A percentile compares a stretch with the other conserved stretches of the same genome.
phyloP scores from a whole-genome alignment of 2,113 vertebrate genomes.

The Corvus cornix region DNA sequence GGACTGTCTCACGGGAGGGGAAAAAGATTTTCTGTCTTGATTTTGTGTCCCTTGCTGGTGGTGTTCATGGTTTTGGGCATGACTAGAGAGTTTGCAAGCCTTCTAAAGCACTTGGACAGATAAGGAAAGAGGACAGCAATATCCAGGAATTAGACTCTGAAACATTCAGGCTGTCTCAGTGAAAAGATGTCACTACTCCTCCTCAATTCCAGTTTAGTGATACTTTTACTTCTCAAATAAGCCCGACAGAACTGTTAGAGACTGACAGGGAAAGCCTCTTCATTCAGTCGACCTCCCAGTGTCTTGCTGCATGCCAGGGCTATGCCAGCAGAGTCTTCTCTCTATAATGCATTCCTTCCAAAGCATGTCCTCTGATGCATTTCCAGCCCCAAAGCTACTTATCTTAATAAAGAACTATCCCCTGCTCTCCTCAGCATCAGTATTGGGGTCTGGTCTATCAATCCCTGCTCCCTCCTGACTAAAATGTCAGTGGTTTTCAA shows the following conservation, averaged over 20 bases:
- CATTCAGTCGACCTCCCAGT: neutral
- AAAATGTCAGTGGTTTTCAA: neutral
- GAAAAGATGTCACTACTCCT: neutral
- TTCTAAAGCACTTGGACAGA: neutral
- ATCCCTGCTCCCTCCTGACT: neutral
- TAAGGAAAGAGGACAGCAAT: neutral
- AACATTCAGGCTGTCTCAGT: neutral
- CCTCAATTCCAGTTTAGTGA: neutral
- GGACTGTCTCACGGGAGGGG: neutral
- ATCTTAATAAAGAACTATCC: neutral
- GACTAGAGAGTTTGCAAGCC: neutral
- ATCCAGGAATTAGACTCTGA: neutral
- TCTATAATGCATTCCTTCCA: neutral
- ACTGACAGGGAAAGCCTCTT: neutral
- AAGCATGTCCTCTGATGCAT: neutral
- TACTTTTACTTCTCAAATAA: neutral
- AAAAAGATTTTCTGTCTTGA: neutral
- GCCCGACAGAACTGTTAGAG: neutral
- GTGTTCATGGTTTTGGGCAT: accelerated
- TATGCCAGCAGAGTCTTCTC: neutral
- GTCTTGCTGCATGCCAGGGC: neutral
- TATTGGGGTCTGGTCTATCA: neutral
- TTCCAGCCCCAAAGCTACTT: neutral
- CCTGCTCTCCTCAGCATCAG: neutral
- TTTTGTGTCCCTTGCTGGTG: neutral